Conservation (phyloP, 2,797 vertebrate genomes). For the Lacerta bilineata region DNA sequence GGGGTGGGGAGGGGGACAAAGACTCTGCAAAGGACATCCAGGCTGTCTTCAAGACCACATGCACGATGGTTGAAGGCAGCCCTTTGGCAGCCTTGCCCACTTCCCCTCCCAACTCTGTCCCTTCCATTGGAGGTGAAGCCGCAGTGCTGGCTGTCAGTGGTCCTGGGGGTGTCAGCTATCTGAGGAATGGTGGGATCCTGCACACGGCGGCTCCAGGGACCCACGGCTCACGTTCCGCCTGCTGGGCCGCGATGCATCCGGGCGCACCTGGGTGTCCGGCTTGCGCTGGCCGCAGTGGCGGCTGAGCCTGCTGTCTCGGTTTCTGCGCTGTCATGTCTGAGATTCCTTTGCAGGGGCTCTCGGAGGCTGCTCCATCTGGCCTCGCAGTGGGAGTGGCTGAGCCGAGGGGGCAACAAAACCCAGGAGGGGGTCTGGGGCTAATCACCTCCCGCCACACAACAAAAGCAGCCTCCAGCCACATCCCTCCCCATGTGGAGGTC, state of each 20-base stretch:
- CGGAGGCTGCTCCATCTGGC: constrained; percentile 17
- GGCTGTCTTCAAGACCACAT: no score
- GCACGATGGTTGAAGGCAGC: no score
- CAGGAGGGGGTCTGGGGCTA: not conserved
- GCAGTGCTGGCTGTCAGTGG: accelerated
- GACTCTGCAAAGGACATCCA: not conserved
- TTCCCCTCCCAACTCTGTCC: not conserved
- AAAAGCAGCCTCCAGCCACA: constrained; percentile 50
- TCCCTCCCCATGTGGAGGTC: constrained; percentile 3
- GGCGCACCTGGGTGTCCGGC: not conserved
- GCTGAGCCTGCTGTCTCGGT: constrained; percentile 5
- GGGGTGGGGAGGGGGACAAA: no score
- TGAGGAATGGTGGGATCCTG: no score
- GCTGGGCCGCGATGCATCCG: not conserved
- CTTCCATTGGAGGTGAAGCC: not conserved
- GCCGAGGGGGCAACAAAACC: not conserved
- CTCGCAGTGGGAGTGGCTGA: constrained; percentile 9
- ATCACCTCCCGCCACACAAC: not conserved
- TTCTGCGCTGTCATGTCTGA: not conserved
- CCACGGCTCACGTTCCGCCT: not conserved
- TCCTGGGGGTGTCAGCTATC: no score
- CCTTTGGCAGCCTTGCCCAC: not conserved
- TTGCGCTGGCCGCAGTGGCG: not conserved
- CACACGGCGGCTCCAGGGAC: not conserved
- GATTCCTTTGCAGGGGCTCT: constrained; percentile 35